These are phyloP conservation scores for Liasis olivaceus DNA, from an alignment of 2,797 vertebrate genomes.

Conservation along the genomic window DNA sequence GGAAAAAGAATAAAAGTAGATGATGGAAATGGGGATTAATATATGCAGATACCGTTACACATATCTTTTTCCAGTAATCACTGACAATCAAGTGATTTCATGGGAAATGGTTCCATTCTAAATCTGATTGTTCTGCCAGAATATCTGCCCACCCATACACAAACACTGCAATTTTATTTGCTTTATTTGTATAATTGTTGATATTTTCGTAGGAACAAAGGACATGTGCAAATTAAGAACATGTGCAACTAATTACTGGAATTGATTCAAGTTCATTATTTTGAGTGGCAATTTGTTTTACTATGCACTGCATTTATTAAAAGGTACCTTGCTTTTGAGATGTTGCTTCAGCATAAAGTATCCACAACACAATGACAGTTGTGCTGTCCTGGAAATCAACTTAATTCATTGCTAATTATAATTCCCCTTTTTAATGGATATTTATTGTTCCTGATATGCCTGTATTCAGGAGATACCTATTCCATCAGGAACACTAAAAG, in stretches of 20 bases:
- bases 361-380: background rate
- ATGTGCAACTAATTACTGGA: background rate
- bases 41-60: constrained; percentile 3
- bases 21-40: background rate
- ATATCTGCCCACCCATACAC: constrained; percentile 30
- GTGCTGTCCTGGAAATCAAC: background rate
- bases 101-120: constrained; percentile 19
- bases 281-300: constrained; percentile 1
- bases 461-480: constrained; percentile 16
- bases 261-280: constrained; percentile 13
- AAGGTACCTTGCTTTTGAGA: constrained; percentile 10
- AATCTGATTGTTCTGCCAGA: constrained; percentile 29
- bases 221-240: background rate
- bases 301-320: background rate
- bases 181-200: constrained; percentile 28
- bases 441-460: background rate
- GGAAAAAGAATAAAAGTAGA: background rate
- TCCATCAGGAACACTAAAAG: background rate
- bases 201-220: constrained; percentile 25
- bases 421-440: constrained; percentile 1
- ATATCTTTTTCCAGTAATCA: background rate
- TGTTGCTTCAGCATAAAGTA: background rate
- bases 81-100: constrained; percentile 11
- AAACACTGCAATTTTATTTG: constrained; percentile 26
- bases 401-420: constrained; percentile 9